Evolutionary conservation across 2,888 invertebrate genomes (phyloP), one percentile per base, ranked within the genome.

Genomic region (Troglohyphantes excavatus): DNA sequence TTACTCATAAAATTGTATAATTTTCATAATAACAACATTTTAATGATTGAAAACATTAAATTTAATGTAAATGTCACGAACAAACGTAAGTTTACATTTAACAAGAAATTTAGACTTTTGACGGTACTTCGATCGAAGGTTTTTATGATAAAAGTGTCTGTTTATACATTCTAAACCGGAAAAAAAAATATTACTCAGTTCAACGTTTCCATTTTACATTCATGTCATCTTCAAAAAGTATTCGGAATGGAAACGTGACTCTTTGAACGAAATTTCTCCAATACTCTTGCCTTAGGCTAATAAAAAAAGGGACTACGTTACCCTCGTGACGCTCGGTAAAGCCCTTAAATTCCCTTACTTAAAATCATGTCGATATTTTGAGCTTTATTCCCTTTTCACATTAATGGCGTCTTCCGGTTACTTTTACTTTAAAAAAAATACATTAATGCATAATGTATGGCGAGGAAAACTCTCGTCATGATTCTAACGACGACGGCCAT

Each of bases 371-470:
- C 68, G 73, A 75, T 82, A 89, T 75, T 82, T 83, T 21, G 27
- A 29, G 67, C 75, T 43, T 70, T 89, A 76, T 70, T 72, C 46
- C 68, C 59, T 27, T 61, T 82, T 82, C 81, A 70, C 68, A 82
- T 89, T 76, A 89, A 89, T 76, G 75, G 13, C 27, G 9, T 53
- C 46, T 43, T 82, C 73, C 73, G 76, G 82, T 70, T 63, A 79
- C 27, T 65, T 72, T 61, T 59, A 43, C 11, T n/a, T n/a, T n/a
- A n/a, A n/a, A n/a, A n/a, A 19, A 59, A 19, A 29, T 65, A 59
- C 63, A 70, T 81, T 59, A 27, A 88, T 89, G 82, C 82, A 89
- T 89, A 75, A 89, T 89, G 82, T 63, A 89, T 89, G 75, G 19
- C 26, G n/a, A n/a, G 29, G 17, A 70, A 63, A 68, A 70, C 70